phyloP scores from a whole-genome alignment of 53 echinoderm and acorn worm genomes.

The Actinopyga echinites region DNA sequence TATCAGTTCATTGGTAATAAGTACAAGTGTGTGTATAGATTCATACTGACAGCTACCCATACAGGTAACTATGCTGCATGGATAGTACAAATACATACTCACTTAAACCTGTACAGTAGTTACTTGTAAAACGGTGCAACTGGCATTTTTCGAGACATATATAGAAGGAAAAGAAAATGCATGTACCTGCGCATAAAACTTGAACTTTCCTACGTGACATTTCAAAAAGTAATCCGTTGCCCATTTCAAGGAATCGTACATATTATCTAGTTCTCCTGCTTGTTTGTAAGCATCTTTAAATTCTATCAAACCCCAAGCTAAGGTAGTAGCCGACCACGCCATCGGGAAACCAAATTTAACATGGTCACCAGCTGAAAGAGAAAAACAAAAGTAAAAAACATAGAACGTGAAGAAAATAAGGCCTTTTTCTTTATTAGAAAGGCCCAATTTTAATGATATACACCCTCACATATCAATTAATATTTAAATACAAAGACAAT shows the following conservation, averaged over 20 bases:
- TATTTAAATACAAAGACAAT: too few relatives aligned
- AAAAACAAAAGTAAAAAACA: not conserved
- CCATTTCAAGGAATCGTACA: constrained; percentile 70
- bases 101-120: too few relatives aligned
- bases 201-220: constrained; percentile 54
- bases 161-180: not conserved
- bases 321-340: constrained; percentile 58
- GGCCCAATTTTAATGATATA: too few relatives aligned
- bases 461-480: too few relatives aligned
- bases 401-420: too few relatives aligned
- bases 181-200: constrained; percentile 76
- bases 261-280: constrained; percentile 61
- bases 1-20: too few relatives aligned
- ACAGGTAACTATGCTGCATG: too few relatives aligned
- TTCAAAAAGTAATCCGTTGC: constrained; percentile 91
- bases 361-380: constrained; percentile 65
- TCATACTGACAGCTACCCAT: too few relatives aligned
- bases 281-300: constrained; percentile 57
- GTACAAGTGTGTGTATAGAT: too few relatives aligned
- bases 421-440: too few relatives aligned
- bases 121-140: too few relatives aligned
- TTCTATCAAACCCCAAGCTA: constrained; percentile 84
- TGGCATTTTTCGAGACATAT: not conserved
- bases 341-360: constrained; percentile 83
- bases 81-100: too few relatives aligned